phyloP scores from a whole-genome alignment of 2,888 invertebrate species.

The Nomada ruficornis region DNA sequence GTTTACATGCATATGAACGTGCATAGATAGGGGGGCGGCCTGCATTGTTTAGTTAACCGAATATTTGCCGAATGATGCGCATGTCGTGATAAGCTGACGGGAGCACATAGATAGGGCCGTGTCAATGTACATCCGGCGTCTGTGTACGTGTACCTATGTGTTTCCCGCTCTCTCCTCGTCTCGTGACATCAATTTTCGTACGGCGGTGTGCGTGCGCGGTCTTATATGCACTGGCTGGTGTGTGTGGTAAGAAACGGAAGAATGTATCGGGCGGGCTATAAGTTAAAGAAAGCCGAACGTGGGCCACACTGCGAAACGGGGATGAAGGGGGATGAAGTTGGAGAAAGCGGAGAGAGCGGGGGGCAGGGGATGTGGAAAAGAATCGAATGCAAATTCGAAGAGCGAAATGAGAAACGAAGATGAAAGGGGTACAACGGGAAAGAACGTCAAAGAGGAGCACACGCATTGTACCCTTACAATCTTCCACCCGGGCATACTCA shows the following conservation, averaged over 20 bases:
- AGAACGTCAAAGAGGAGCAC: constrained; percentile 43
- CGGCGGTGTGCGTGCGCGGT: constrained; percentile 10
- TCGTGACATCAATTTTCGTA: constrained; percentile 69
- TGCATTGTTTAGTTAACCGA: constrained; percentile 72
- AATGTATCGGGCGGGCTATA: constrained; percentile 19
- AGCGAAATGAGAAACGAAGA: constrained; percentile 4
- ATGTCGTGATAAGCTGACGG: constrained; percentile 71
- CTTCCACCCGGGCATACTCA: constrained; percentile 20
- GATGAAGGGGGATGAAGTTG: constrained; percentile 17
- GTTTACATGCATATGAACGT: constrained; percentile 8
- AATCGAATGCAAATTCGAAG: background rate
- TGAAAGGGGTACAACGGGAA: constrained; percentile 23
- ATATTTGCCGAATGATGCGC: constrained; percentile 76
- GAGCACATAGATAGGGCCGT: constrained; percentile 52
- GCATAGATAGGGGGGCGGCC: constrained; percentile 27
- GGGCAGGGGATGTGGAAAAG: background rate
- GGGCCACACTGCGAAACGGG: constrained; percentile 44
- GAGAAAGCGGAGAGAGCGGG: constrained; percentile 13
- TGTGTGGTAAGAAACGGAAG: too few relatives aligned
- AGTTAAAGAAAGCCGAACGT: constrained; percentile 57
- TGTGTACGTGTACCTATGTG: constrained; percentile 46
- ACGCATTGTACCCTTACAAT: constrained; percentile 30
- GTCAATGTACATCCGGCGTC: constrained; percentile 61
- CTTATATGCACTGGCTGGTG: background rate
- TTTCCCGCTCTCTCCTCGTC: constrained; percentile 61